Evolutionary conservation across 2,888 invertebrate genomes (phyloP).

Genomic region (Aproaerema taeniolella): DNA sequence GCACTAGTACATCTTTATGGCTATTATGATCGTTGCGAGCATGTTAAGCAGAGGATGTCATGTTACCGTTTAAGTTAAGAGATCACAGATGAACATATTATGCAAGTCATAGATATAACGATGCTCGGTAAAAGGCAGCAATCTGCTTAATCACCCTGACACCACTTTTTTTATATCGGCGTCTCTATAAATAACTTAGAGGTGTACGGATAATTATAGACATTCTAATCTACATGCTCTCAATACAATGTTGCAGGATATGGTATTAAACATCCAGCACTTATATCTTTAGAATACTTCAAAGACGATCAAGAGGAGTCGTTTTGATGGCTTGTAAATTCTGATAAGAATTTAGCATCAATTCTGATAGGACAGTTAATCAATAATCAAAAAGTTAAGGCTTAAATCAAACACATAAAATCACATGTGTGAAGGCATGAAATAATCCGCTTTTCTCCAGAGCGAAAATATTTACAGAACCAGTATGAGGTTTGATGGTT

Average conservation of each 20-base stretch:
- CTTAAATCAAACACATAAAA: too few relatives aligned
- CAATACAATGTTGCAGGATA: too few relatives aligned
- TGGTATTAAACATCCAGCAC: too few relatives aligned
- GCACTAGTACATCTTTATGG: conserved; percentile 25
- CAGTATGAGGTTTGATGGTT: conserved; percentile 25
- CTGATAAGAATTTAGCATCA: too few relatives aligned
- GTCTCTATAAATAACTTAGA: conserved; percentile 23
- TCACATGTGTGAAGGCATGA: too few relatives aligned
- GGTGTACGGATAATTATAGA: conserved; percentile 15
- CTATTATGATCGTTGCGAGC: conserved; percentile 32
- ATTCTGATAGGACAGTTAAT: too few relatives aligned
- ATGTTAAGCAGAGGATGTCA: conserved; percentile 24
- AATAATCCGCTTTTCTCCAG: too few relatives aligned
- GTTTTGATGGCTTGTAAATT: too few relatives aligned
- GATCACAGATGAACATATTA: conserved; percentile 33
- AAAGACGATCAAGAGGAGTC: too few relatives aligned
- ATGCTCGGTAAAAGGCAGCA: conserved; percentile 22
- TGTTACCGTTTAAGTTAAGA: conserved; percentile 20
- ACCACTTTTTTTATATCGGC: conserved; percentile 21
- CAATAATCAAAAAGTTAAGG: too few relatives aligned
- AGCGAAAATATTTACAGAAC: conserved; percentile 3
- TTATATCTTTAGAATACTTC: too few relatives aligned
- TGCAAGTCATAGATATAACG: conserved; percentile 37
- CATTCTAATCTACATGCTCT: too few relatives aligned
- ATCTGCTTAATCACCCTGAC: conserved; percentile 31